A percentile compares a stretch with the other conserved stretches of the same genome.
Evolutionary conservation across 2,113 vertebrate genomes (phyloP).

Genomic region (Neotoma lepida): DNA sequence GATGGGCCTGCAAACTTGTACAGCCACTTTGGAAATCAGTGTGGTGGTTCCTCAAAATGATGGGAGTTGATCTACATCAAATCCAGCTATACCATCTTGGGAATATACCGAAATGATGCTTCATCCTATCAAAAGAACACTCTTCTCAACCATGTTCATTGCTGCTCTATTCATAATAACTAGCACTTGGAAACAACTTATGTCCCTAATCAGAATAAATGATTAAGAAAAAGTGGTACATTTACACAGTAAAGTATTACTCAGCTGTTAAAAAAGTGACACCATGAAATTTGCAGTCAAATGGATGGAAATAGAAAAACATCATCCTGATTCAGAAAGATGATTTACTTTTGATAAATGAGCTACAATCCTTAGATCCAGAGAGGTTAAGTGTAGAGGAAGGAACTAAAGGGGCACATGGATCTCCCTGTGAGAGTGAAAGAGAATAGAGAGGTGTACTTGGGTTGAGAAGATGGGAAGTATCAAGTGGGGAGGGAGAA

Average conservation of each 20-base stretch:
- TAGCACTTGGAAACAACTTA: background rate
- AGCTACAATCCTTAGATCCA: background rate
- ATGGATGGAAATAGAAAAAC: background rate
- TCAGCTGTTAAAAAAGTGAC: background rate
- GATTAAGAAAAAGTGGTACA: background rate
- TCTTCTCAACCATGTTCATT: background rate
- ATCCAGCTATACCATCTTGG: background rate
- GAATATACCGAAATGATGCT: background rate
- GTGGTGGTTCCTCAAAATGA: background rate
- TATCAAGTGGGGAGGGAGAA: background rate
- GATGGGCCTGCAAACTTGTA: background rate
- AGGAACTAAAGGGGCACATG: background rate
- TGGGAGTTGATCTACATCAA: background rate
- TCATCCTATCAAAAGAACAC: background rate
- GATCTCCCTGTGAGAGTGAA: background rate
- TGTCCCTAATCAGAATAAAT: background rate
- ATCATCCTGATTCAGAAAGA: background rate
- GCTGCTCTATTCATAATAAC: background rate
- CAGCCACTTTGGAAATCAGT: background rate
- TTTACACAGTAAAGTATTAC: background rate
- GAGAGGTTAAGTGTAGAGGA: background rate
- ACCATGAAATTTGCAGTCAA: background rate
- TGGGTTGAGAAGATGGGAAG: too few relatives aligned
- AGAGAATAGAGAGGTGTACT: background rate
- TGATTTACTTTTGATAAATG: background rate